Evolutionary conservation across 2,113 vertebrate species (phyloP), one percentile per base, ranked within the genome.

Genomic region (Anolis sagrei): DNA sequence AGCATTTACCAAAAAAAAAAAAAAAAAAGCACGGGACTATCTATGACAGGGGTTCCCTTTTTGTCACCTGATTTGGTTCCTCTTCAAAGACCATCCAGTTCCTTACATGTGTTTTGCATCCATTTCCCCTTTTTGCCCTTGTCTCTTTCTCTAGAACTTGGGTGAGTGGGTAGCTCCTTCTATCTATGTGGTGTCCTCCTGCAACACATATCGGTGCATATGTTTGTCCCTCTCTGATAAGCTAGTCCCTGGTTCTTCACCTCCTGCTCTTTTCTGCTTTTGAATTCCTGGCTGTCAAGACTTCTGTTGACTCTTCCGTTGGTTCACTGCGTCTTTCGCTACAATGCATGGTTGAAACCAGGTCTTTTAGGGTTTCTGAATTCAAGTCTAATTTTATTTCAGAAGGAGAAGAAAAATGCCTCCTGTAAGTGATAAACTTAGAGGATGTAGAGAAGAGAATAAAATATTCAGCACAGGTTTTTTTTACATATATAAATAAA

Each of bases 401-500:
- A 80, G 36, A 7, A 86, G n/a, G 6, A 88, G 78, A 86, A 76
- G 29, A 49, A 66, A 0, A 23, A 86, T 62, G 77, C 78, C 61
- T 90, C 36, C 88, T 51, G 23, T 88, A 84, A 84, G 34, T 76
- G 87, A 86, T 90, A 85, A 88, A 68, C 48, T 88, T 1, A 83
- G 88, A 39, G n/a, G 86, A 86, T 51, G 83, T n/a, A 88, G 27
- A 90, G 69, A 62, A 90, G 82, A 88, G 81, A 86, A 88, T 79
- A 92, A 90, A 91, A 91, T 88, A 93, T 82, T 89, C 83, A 92
- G 75, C 82, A 79, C 86, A 83, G 51, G 13, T 87, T 84, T 84
- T 81, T 69, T 81, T 83, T 80, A 66, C 51, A 82, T 48, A 89
- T 89, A 92, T 90, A 94, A 93, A 92, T 91, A 92, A 86, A 87